Evolutionary conservation across 2,113 vertebrate species (phyloP).

Genomic region (Chaetops frenatus): DNA sequence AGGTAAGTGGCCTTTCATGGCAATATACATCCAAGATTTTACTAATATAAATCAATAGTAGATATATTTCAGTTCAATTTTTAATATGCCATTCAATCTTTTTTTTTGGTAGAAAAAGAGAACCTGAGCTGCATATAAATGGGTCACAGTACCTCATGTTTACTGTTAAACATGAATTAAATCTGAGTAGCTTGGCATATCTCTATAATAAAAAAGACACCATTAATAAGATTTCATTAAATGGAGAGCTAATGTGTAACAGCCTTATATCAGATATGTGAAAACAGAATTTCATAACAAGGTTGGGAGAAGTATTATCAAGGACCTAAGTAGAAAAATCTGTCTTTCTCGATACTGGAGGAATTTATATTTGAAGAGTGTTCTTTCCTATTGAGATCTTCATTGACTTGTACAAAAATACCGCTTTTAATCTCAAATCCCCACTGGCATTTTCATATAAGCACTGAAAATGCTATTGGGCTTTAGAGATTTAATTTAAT

Average conservation of each 20-base stretch:
- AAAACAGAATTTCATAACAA: conserved; percentile 60
- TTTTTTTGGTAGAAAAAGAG: neutral
- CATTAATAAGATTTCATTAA: conserved; percentile 61
- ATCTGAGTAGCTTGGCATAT: conserved; percentile 32
- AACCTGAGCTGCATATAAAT: conserved; percentile 36
- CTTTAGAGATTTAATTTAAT: conserved; percentile 83
- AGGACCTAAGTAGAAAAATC: conserved; percentile 42
- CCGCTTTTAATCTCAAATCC: conserved; percentile 81
- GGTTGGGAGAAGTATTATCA: conserved; percentile 30
- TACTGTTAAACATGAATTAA: conserved; percentile 50
- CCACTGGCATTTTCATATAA: conserved; percentile 80
- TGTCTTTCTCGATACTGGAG: conserved; percentile 44
- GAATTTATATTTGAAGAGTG: conserved; percentile 74
- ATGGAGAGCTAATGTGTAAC: conserved; percentile 44
- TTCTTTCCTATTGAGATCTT: conserved; percentile 77
- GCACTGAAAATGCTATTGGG: conserved; percentile 78
- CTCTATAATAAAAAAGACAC: conserved; percentile 43
- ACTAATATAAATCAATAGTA: neutral
- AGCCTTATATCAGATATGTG: conserved; percentile 60
- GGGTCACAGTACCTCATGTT: conserved; percentile 14
- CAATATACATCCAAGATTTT: neutral
- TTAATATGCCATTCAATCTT: neutral
- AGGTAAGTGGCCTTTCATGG: neutral
- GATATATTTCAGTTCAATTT: neutral
- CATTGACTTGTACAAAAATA: conserved; percentile 81